Evolutionary conservation across 2,113 vertebrate genomes (phyloP).

Genomic region (Struthio camelus): DNA sequence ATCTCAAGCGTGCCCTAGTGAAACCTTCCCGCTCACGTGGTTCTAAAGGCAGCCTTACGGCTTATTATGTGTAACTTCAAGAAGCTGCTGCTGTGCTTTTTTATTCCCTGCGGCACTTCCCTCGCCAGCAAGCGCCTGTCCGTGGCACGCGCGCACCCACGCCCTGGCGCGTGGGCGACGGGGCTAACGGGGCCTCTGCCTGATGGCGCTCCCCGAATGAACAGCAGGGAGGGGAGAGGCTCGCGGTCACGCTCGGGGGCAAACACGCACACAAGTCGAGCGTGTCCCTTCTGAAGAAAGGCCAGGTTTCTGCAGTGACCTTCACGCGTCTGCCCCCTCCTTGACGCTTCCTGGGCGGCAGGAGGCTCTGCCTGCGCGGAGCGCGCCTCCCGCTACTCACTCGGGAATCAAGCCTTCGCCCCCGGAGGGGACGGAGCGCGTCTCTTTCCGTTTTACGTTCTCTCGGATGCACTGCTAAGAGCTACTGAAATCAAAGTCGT

Average conservation of each 20-base stretch:
- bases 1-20: accelerated
- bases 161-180: no score
- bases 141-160: no score
- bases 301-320: neutral
- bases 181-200: no score
- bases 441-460: neutral
- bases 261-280: no score
- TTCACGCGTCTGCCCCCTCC: neutral
- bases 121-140: neutral
- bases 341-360: neutral
- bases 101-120: accelerated
- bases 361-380: accelerated
- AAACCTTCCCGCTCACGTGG: accelerated
- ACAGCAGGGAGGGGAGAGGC: no score
- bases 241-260: no score
- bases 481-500: neutral
- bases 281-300: neutral
- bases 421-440: neutral
- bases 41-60: accelerated
- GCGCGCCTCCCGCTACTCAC: neutral
- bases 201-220: no score
- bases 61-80: neutral
- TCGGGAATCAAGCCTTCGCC: neutral
- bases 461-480: neutral
- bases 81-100: neutral